phyloP scores from a whole-genome alignment of 2,888 invertebrate genomes.

The Alsophila aescularia region DNA sequence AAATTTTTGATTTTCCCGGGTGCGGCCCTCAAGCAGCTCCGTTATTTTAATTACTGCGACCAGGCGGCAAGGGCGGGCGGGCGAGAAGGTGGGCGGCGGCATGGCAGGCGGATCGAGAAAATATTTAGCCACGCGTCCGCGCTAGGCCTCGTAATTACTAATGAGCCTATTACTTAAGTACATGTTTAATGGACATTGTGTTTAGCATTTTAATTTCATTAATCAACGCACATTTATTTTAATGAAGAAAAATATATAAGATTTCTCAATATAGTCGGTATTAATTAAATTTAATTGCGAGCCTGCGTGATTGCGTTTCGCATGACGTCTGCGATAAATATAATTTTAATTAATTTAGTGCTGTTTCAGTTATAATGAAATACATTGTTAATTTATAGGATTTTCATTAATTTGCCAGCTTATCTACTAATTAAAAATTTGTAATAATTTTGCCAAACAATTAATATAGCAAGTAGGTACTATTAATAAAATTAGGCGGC shows the following conservation, averaged over 20 bases:
- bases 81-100: conserved; percentile 17
- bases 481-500: no score
- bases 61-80: conserved; percentile 49
- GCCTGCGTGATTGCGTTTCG: conserved; percentile 34
- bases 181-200: conserved; percentile 46
- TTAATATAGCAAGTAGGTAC: no score
- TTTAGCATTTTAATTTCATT: conserved; percentile 28
- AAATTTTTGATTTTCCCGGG: conserved; percentile 72
- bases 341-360: conserved; percentile 5
- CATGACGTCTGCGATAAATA: conserved; percentile 15
- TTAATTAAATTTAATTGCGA: conserved; percentile 39
- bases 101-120: conserved; percentile 63
- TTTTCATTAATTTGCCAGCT: background rate
- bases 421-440: background rate
- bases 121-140: conserved; percentile 77
- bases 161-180: conserved; percentile 71
- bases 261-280: conserved; percentile 30
- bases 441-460: background rate
- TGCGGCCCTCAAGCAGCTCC: conserved; percentile 53
- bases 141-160: conserved; percentile 78
- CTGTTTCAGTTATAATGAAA: conserved; percentile 9
- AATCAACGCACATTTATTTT: conserved; percentile 40
- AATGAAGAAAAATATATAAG: conserved; percentile 42
- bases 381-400: background rate
- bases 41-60: conserved; percentile 78